Evolutionary conservation across 2,797 vertebrate species (phyloP), one percentile per base, ranked within the genome.

Genomic region (Odontamblyopus lacepedii): DNA sequence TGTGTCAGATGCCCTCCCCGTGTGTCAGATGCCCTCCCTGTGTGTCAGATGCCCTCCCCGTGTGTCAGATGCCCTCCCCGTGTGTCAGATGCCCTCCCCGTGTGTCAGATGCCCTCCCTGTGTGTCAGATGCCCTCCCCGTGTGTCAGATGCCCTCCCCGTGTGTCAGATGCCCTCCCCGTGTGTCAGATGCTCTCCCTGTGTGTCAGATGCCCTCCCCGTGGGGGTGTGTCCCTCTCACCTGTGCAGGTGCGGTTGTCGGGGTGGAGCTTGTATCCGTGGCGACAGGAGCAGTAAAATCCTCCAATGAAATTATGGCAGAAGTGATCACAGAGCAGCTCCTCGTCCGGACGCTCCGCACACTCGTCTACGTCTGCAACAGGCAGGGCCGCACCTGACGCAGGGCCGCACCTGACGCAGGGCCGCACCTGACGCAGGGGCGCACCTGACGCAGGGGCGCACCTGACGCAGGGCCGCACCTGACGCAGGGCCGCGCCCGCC

Each of bases 261-360:
- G 94, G 90, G 89, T 99, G 97, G 60, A 99, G 96, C 82, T 95
- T 92, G 92, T 97, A 98, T 78, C 97, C 97, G 0, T 96, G 95
- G 75, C 97, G 95, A 91, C 98, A 99, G 84, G 98, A 99, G 80
- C 98, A 99, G 89, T 98, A 98, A 90, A 93, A 98, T 48, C 98
- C 96, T 0, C 97, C 97, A 0, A 98, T 95, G 86, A 95, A 97
- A 92, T 99, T 99, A 82, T 99, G 98, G 84, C 98, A 99, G 86
- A 96, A 94, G 68, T 99, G 97, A 83, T 99, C 97, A 9, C 98
- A 99, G 0, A 93, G 85, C 53, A 93, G 80, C 16, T 96, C 95
- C 76, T 98, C 96, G 0, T 97, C 95, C 0, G 84, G 91, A 7
- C 80, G 93, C 62, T 96, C 95, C 2, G 87, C 83, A 77, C 98